Percentiles rank a stretch among this genome's conserved stretches.
These are phyloP conservation scores for Pseudomugil tenellus DNA, from an alignment of 2,797 vertebrate species.

Conservation along the genomic window DNA sequence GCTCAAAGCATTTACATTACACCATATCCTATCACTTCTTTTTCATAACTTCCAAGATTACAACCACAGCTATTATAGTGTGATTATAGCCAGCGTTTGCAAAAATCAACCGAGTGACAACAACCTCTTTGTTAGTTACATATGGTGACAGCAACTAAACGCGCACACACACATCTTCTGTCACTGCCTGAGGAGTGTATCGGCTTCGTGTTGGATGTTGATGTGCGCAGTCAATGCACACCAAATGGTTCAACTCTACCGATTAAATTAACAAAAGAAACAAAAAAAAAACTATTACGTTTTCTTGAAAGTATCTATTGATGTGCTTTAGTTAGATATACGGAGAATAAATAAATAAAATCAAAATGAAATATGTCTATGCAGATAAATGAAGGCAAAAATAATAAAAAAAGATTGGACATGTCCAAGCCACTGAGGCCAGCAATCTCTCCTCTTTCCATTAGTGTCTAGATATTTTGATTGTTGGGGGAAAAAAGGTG, in stretches of 20 bases:
- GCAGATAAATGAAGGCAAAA: not conserved
- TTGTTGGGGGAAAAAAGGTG: too few relatives aligned
- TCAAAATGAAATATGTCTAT: not conserved
- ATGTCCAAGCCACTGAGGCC: conserved; percentile 7
- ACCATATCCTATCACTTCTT: not conserved
- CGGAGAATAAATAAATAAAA: not conserved
- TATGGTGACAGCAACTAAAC: not conserved
- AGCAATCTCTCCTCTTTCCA: conserved; percentile 2
- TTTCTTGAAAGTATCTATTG: not conserved
- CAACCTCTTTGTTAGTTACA: not conserved
- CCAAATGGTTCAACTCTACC: not conserved
- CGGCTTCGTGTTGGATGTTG: not conserved
- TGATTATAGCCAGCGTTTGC: not conserved
- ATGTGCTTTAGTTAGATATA: not conserved
- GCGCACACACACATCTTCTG: not conserved
- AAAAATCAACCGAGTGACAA: not conserved
- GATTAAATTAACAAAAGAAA: not conserved
- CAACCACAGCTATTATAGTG: not conserved
- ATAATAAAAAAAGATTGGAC: not conserved
- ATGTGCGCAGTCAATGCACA: not conserved
- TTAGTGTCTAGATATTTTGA: too few relatives aligned
- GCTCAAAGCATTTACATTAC: too few relatives aligned
- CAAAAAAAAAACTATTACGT: too few relatives aligned
- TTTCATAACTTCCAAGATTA: not conserved
- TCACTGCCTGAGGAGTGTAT: not conserved